These are phyloP conservation scores for Miltochrista miniata DNA, from an alignment of 2,888 invertebrate species.

Conservation along the genomic window DNA sequence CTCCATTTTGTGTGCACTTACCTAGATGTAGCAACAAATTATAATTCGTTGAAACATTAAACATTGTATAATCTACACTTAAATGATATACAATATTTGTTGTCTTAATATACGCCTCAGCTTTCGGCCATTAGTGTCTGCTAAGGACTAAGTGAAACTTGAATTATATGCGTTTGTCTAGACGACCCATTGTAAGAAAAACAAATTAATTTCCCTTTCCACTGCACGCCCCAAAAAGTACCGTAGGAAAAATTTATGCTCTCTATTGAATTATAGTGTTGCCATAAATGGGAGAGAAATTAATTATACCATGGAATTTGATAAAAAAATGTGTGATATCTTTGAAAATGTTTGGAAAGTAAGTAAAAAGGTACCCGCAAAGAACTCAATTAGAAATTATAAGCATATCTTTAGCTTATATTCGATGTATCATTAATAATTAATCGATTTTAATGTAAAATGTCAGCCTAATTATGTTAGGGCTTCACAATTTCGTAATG, in stretches of 20 bases:
- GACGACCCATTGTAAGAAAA: constrained; percentile 81
- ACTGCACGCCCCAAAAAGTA: constrained; percentile 72
- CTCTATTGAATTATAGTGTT: constrained; percentile 69
- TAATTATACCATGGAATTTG: constrained; percentile 48
- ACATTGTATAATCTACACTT: constrained; percentile 30
- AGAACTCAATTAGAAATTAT: too few species aligned
- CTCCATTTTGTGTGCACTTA: neutral
- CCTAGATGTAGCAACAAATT: neutral
- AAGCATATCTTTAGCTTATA: too few species aligned
- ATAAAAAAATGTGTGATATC: constrained; percentile 35
- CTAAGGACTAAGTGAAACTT: constrained; percentile 76
- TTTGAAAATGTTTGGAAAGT: constrained; percentile 3
- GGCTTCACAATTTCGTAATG: too few species aligned
- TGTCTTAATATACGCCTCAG: constrained; percentile 56
- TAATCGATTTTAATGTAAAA: too few species aligned
- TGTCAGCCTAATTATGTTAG: too few species aligned
- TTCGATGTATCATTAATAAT: too few species aligned
- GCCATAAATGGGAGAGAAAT: constrained; percentile 62
- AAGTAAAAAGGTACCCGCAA: too few species aligned
- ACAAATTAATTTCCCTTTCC: constrained; percentile 78
- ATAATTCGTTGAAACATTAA: neutral
- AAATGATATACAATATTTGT: constrained; percentile 53
- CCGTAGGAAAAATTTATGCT: constrained; percentile 71
- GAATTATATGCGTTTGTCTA: constrained; percentile 81
- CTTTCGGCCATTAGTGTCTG: constrained; percentile 71